Percentiles rank a stretch among this genome's conserved stretches.
Evolutionary conservation across 2,113 vertebrate species (phyloP).

Genomic region (Ctenomys sociabilis): DNA sequence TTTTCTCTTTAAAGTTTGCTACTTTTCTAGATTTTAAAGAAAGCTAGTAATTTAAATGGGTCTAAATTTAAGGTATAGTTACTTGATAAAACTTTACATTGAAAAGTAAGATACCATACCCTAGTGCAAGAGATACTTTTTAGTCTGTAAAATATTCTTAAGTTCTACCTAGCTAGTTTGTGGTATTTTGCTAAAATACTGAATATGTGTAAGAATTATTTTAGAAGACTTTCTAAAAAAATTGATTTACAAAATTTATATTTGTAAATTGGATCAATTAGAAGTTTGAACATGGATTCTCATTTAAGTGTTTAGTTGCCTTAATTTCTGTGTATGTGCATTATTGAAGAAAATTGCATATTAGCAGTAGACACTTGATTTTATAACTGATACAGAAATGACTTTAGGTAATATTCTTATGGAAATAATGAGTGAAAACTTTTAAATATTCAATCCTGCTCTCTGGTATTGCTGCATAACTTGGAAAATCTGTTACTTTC

Average conservation of each 20-base stretch:
- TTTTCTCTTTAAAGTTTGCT: conserved; percentile 61
- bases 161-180: not conserved
- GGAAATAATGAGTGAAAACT: conserved; percentile 56
- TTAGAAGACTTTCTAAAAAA: conserved; percentile 38
- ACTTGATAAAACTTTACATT: conserved; percentile 40
- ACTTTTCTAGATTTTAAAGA: conserved; percentile 55
- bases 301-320: conserved; percentile 55
- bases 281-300: conserved; percentile 51
- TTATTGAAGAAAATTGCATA: conserved; percentile 45
- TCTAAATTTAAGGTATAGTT: conserved; percentile 49
- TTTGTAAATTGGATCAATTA: conserved; percentile 58
- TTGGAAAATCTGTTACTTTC: conserved; percentile 67
- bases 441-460: conserved; percentile 78
- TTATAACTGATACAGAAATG: conserved; percentile 29
- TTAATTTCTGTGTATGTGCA: conserved; percentile 30
- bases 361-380: conserved; percentile 56
- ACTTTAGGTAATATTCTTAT: conserved; percentile 59
- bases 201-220: conserved; percentile 46
- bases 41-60: conserved; percentile 30
- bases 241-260: conserved; percentile 50
- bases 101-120: not conserved
- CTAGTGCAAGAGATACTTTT: conserved; percentile 57
- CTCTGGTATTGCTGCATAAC: conserved; percentile 67
- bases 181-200: conserved; percentile 45
- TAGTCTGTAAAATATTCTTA: conserved; percentile 51